Base-by-base conservation (phyloP, 1,140 invertebrate species). In the Drosophila persimilis region DNA sequence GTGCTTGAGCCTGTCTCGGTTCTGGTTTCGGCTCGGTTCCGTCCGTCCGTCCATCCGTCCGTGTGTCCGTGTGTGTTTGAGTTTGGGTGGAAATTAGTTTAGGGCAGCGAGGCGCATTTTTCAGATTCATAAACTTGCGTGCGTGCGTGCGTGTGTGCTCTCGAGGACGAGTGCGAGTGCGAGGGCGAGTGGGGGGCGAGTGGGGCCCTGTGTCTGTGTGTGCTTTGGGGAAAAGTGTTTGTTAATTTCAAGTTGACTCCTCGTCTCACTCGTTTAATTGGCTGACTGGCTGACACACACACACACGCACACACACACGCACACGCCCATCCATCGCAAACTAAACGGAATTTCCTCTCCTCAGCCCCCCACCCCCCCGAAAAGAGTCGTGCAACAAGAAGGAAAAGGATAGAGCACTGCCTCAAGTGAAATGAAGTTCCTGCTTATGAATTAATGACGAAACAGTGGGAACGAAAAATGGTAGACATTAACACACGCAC, bases 361-460 rank as follows among this genome's bases (percentile, higher is more conserved):
- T 15, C 15, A 15, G 15, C 35, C 35, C 35, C 35, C 11, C 3
- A 13, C 9, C 9, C 17, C 17, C 11, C 35, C 35, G 3, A 39
- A 39, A 39, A 39, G 2, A 13, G 3, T 11, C 31, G 9, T 3
- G 3, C 31, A 35, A 35, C 31, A 17, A 4, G 31, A 20, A 9
- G 51, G 5, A 22, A 5, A 41, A 53, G 35, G 24, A 48, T 15
- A 6, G 9, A 57, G 9, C 13, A 50, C 7, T 26, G 31, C 29
- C 22, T 45, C 22, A 66, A 80, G 64, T 50, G 73, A 85, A 78
- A 88, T 88, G 70, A 81, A 75, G 78, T 81, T 88, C 81, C 78
- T 86, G 81, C 83, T 86, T 74, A 88, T 86, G 81, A 88, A 86
- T 86, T 88, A 86, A 86, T 86, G 77, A 86, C 69, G 52, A 17